A percentile compares a stretch with the other conserved stretches of the same genome.
Evolutionary conservation across 2,797 vertebrate species (phyloP).

Genomic region (Kryptolebias ocellatus): DNA sequence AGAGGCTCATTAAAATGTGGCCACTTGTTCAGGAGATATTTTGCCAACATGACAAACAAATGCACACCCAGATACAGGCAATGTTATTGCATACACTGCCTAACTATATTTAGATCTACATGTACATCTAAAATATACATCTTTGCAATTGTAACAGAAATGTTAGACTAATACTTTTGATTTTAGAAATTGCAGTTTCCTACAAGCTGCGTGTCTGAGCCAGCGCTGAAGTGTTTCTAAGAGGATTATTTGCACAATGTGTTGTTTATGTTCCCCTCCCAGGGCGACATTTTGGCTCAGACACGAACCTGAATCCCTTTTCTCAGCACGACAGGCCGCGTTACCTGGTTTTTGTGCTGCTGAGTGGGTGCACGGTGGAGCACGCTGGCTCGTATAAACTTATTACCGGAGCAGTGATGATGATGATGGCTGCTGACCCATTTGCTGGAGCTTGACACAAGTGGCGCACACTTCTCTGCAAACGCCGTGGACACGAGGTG

Average conservation of each 20-base stretch:
- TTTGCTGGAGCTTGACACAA: constrained; percentile 40
- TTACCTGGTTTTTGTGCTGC: constrained; percentile 21
- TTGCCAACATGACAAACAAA: no score
- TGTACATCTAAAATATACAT: no score
- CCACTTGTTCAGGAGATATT: no score
- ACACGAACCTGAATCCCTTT: constrained; percentile 1
- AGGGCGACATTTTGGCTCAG: constrained; percentile 10
- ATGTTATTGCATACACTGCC: no score
- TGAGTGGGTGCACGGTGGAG: constrained; percentile 1
- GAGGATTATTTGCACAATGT: constrained; percentile 11
- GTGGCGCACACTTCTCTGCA: constrained; percentile 16
- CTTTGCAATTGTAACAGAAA: no score
- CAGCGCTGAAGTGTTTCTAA: constrained; percentile 7
- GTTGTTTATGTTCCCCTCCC: constrained; percentile 4
- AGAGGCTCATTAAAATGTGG: no score
- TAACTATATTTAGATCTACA: no score
- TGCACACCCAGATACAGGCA: no score
- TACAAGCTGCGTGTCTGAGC: not conserved
- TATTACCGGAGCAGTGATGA: constrained; percentile 60
- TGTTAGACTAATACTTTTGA: no score
- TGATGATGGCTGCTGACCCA: constrained; percentile 57
- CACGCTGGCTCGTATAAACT: constrained; percentile 31
- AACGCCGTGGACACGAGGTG: constrained; percentile 9
- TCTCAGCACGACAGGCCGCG: constrained; percentile 4
- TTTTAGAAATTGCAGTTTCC: not conserved